A percentile compares a stretch with the other conserved stretches of the same genome.
Evolutionary conservation across 2,888 invertebrate species (phyloP).

Genomic region (Notocelia uddmanniana): DNA sequence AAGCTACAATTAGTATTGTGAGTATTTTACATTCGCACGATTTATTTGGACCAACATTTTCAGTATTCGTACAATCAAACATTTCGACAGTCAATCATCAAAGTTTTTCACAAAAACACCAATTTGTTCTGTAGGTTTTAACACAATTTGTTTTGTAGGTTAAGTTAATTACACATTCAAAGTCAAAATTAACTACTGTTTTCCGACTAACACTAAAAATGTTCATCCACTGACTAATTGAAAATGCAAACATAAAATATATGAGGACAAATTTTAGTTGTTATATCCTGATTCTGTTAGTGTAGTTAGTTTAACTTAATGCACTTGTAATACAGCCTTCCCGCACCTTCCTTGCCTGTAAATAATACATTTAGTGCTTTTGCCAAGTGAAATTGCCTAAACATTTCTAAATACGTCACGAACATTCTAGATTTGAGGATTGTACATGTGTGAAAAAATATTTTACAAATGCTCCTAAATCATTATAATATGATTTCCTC

Average conservation of each 20-base stretch:
- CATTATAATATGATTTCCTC: neutral
- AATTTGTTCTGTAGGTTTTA: neutral
- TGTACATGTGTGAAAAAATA: neutral
- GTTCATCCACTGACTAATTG: constrained; percentile 11
- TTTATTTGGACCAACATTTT: constrained; percentile 40
- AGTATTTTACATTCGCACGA: constrained; percentile 55
- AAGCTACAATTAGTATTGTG: constrained; percentile 78
- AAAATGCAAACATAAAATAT: constrained; percentile 37
- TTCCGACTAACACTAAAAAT: constrained; percentile 1
- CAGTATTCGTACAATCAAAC: neutral
- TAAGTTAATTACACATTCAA: neutral
- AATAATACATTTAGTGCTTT: constrained; percentile 27
- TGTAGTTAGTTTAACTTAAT: constrained; percentile 21
- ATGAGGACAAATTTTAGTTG: constrained; percentile 15
- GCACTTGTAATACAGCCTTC: neutral
- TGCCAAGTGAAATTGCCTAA: neutral
- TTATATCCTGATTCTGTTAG: constrained; percentile 23
- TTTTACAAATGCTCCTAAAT: neutral
- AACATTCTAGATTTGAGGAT: neutral
- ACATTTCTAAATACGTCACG: constrained; percentile 16
- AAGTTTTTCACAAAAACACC: no score
- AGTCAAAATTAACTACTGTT: neutral
- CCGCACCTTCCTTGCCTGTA: neutral
- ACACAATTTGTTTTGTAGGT: neutral
- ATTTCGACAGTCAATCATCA: neutral